A percentile compares a stretch with the other conserved stretches of the same genome.
Evolutionary conservation across 2,888 invertebrate genomes (phyloP).

Genomic region (Pilophorus perplexus): DNA sequence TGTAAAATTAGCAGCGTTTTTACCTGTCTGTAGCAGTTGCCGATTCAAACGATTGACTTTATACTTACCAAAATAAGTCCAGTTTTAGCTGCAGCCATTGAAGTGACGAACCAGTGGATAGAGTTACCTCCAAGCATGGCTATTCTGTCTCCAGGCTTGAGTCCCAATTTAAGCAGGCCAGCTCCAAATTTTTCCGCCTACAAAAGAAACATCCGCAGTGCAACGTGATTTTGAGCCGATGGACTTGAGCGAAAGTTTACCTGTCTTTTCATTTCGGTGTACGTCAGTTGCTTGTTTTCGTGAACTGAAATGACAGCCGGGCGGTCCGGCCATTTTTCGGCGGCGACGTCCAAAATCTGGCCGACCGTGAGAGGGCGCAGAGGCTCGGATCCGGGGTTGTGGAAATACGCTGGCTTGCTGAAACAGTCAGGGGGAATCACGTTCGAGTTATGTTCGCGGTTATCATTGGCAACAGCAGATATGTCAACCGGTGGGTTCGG

Average conservation of each 20-base stretch:
- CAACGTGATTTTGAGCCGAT: no score
- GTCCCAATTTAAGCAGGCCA: constrained; percentile 66
- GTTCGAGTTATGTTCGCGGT: no score
- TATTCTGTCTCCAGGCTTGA: constrained; percentile 69
- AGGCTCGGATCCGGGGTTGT: constrained; percentile 50
- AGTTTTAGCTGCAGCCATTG: constrained; percentile 67
- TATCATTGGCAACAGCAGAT: no score
- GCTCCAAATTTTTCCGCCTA: constrained; percentile 52
- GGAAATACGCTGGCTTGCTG: constrained; percentile 47
- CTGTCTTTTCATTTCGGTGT: constrained; percentile 41
- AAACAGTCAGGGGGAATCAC: no score
- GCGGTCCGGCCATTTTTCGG: constrained; percentile 57
- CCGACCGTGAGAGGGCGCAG: constrained; percentile 57
- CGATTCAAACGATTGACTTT: no score
- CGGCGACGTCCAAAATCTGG: constrained; percentile 58
- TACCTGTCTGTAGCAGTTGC: no score
- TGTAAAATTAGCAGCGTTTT: no score
- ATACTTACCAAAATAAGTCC: constrained; percentile 70
- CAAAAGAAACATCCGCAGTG: no score
- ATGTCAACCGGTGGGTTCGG: no score
- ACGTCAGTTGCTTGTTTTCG: constrained; percentile 43
- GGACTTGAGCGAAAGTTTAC: no score
- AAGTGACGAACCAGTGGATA: constrained; percentile 70
- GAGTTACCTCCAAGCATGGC: constrained; percentile 79
- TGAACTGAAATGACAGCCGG: constrained; percentile 56